Conservation (phyloP, 1,140 invertebrate genomes). For the Lasioglossum baleicum region DNA sequence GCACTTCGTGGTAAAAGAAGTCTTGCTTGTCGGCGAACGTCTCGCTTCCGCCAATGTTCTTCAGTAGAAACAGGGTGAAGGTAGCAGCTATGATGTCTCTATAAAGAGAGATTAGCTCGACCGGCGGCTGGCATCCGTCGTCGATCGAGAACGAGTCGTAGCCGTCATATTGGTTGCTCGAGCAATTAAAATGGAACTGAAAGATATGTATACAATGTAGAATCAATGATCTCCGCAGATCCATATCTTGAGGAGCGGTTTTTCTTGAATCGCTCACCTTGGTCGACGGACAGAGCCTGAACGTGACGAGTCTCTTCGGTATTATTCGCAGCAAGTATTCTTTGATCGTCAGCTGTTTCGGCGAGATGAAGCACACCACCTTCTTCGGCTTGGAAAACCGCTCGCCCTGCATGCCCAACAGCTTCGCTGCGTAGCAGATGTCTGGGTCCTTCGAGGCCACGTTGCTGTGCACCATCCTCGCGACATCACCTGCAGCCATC, state of each 20-base stretch:
- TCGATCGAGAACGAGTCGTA: constrained; percentile 88
- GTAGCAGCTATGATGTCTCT: constrained; percentile 95
- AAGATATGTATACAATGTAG: constrained; percentile 63
- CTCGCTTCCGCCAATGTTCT: constrained; percentile 97
- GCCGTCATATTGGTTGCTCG: constrained; percentile 78
- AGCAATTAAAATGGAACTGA: constrained; percentile 83
- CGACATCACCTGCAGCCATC: constrained; percentile 84
- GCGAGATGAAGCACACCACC: constrained; percentile 92
- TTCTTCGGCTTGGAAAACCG: constrained; percentile 88
- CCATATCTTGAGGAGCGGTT: not conserved
- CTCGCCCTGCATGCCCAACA: constrained; percentile 87
- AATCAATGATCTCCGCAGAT: not conserved
- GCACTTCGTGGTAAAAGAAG: constrained; percentile 95
- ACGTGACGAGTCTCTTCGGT: constrained; percentile 94
- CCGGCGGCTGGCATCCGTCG: constrained; percentile 93
- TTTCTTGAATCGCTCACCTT: constrained; percentile 81
- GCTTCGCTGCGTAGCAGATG: constrained; percentile 91
- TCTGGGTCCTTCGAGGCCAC: constrained; percentile 91
- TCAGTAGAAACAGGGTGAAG: constrained; percentile 94
- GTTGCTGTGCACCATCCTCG: constrained; percentile 92
- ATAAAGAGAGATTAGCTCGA: constrained; percentile 90
- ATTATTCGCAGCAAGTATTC: constrained; percentile 96
- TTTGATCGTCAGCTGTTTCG: constrained; percentile 94
- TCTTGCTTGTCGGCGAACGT: constrained; percentile 97
- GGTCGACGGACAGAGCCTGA: constrained; percentile 94